Conservation (phyloP, 2,113 vertebrate genomes). For the Pantherophis guttatus region DNA sequence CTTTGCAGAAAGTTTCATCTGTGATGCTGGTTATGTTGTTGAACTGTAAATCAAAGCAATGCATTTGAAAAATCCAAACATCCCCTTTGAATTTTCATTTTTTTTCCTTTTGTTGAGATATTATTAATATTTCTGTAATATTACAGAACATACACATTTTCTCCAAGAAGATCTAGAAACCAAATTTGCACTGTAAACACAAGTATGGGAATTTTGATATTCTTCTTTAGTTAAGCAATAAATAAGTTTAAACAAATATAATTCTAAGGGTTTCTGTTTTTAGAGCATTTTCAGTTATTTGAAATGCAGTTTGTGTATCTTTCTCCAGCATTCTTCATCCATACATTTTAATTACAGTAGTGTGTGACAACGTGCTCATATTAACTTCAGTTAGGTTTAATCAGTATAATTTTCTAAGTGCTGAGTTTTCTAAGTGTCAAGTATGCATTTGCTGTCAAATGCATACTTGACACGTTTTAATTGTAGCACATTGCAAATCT, state of each 20-base stretch:
- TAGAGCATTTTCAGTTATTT: background rate
- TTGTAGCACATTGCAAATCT: background rate
- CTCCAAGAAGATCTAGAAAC: background rate
- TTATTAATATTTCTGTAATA: background rate
- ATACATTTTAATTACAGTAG: background rate
- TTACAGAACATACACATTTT: background rate
- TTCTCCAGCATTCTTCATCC: background rate
- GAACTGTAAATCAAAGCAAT: slow-evolving; percentile 74
- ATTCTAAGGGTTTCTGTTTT: background rate
- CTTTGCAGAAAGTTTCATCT: slow-evolving; percentile 90
- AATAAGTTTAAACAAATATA: background rate
- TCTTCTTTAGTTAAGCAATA: background rate
- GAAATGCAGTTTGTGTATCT: background rate
- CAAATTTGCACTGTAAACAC: background rate
- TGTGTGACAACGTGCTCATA: background rate
- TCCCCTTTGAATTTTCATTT: background rate
- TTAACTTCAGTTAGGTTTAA: background rate
- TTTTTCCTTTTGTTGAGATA: background rate
- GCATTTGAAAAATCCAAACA: background rate
- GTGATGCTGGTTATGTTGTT: slow-evolving; percentile 91
- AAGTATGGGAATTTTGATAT: background rate
- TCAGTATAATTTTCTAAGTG: background rate
- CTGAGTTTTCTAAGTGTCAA: too few relatives aligned
- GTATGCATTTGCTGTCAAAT: background rate
- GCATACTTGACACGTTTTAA: background rate